Conservation (phyloP, 2,113 vertebrate genomes). For the Bubo bubo region DNA sequence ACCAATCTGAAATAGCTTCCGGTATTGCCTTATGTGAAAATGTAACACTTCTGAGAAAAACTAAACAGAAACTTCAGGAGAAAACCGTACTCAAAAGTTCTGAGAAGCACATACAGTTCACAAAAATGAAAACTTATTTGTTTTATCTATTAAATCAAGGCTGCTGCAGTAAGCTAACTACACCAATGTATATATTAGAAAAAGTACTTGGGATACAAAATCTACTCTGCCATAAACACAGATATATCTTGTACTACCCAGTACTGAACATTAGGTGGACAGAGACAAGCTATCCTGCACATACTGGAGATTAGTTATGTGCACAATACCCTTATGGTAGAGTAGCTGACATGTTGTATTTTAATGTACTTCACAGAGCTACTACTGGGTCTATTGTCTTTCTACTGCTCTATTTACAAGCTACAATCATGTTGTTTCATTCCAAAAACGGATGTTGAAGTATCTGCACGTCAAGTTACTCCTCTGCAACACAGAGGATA, state of each 20-base stretch:
- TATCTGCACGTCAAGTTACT: background rate
- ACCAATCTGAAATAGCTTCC: background rate
- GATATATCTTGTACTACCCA: background rate
- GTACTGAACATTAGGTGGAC: too few species aligned
- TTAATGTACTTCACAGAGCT: background rate
- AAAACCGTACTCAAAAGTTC: background rate
- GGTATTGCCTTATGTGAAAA: background rate
- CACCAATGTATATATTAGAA: background rate
- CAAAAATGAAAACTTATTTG: fast-evolving
- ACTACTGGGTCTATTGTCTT: background rate
- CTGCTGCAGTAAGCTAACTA: background rate
- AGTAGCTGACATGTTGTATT: background rate
- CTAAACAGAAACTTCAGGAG: background rate
- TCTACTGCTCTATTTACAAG: background rate
- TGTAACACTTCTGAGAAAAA: background rate
- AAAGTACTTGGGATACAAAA: background rate
- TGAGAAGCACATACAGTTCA: background rate
- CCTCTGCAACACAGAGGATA: background rate
- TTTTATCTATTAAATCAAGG: fast-evolving
- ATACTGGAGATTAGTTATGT: background rate
- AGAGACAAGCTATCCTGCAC: background rate
- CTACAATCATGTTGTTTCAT: background rate
- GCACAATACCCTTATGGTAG: fast-evolving
- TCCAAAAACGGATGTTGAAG: background rate
- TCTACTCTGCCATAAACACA: background rate